Evolutionary conservation across 1,140 invertebrate species (phyloP), one percentile per base, ranked within the genome.

Genomic region (Dinoponera quadriceps): DNA sequence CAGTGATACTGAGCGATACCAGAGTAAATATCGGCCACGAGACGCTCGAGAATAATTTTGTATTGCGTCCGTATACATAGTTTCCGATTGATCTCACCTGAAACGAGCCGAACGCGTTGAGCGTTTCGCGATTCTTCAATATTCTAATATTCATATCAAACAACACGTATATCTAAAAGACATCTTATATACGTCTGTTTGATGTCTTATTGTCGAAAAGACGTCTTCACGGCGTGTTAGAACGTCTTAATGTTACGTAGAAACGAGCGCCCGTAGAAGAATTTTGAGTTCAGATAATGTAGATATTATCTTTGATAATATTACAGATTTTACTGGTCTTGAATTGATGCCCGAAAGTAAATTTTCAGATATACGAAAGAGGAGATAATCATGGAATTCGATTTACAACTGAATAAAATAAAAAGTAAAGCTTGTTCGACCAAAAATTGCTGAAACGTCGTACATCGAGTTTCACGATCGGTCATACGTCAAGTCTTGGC

Each of bases 21-120:
- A 29, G 62, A 59, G 25, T 33, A 60, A 54, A 7, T 33, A 54
- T 62, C 27, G 33, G 33, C 33, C 25, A 29, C 29, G 29, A 54
- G 29, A 25, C 59, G 55, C 29, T 71, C 59, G 72, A 27, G 85
- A 85, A 86, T 81, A 55, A 72, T 60, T 62, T 62, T 38, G 22
- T 59, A 51, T 81, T 29, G 27, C 27, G 18, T 16, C 60, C 66
- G 73, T 51, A 68, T 85, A 86, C 49, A 51, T 20, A 20, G 7
- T 51, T 48, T 63, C 14, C 62, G 55, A 68, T 78, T 20, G 51
- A 66, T 77, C 18, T 48, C 66, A 33, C 48, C 29, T 25, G n/a
- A 16, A 13, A 22, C 74, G 22, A 38, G 38, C 29, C 22, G 55
- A 72, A 49, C 16, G n/a, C 20, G 20, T 38, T 0, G 1, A 65